A percentile compares a stretch with the other conserved stretches of the same genome.
Evolutionary conservation across 1,140 invertebrate species (phyloP).

Genomic region (Cecropterus lyciades): DNA sequence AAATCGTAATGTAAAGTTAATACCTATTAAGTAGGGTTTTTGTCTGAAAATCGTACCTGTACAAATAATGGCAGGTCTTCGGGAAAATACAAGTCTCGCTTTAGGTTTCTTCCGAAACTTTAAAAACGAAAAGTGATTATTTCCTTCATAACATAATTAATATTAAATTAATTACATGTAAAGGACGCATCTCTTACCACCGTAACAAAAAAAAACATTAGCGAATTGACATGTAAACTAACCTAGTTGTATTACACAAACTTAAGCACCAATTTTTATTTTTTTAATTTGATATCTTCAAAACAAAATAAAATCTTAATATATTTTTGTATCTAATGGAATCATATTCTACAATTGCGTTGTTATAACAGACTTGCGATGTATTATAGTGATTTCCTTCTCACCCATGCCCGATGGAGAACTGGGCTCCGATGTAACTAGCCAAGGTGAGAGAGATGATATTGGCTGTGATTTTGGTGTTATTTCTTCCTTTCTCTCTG

Average conservation of each 20-base stretch:
- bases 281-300: not conserved
- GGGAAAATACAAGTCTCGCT: slow-evolving; percentile 56
- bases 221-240: slow-evolving; percentile 7
- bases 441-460: slow-evolving; percentile 89
- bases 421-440: slow-evolving; percentile 89
- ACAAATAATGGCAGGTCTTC: not conserved
- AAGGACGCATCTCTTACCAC: no score
- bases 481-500: slow-evolving; percentile 65
- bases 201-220: not conserved
- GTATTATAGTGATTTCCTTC: slow-evolving; percentile 87
- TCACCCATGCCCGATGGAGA: slow-evolving; percentile 87
- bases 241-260: not conserved
- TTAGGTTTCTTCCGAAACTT: slow-evolving; percentile 75
- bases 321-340: not conserved
- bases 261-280: slow-evolving; percentile 24
- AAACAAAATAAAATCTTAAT: not conserved
- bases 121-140: slow-evolving; percentile 59
- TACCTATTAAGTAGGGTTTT: not conserved
- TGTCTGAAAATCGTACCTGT: not conserved
- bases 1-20: no score
- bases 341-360: slow-evolving; percentile 88
- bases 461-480: slow-evolving; percentile 74
- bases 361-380: slow-evolving; percentile 92
- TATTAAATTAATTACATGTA: slow-evolving; percentile 17
- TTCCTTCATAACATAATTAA: slow-evolving; percentile 36